Evolutionary conservation across 1,140 invertebrate species (phyloP).

Genomic region (Augochlora pura): DNA sequence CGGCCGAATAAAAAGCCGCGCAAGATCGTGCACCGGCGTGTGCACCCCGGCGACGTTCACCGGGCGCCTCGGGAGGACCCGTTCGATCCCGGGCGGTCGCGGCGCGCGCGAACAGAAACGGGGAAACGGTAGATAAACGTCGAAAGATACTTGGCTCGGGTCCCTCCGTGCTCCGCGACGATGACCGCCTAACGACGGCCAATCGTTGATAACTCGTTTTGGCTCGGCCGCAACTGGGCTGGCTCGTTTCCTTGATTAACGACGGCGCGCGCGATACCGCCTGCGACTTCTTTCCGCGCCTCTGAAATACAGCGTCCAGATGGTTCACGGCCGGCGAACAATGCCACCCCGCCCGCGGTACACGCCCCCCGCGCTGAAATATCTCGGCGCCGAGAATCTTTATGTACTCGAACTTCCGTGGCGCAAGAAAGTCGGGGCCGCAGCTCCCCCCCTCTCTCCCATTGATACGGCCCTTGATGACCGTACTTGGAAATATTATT

Average conservation of each 20-base stretch:
- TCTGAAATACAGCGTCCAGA: neutral
- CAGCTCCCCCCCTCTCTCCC: too few relatives aligned
- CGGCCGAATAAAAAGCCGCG: slow-evolving; percentile 43
- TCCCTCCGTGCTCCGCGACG: slow-evolving; percentile 45
- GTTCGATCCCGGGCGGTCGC: too few relatives aligned
- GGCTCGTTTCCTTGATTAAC: slow-evolving; percentile 35
- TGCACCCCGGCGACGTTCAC: neutral
- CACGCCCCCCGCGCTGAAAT: neutral
- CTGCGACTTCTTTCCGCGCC: neutral
- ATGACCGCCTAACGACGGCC: slow-evolving; percentile 71
- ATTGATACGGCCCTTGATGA: too few relatives aligned
- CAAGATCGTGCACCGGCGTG: slow-evolving; percentile 9
- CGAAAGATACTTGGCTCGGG: slow-evolving; percentile 19
- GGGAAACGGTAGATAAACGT: slow-evolving; percentile 16
- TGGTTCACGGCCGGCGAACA: neutral
- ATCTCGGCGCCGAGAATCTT: neutral
- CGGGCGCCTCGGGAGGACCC: too few relatives aligned
- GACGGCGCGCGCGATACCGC: slow-evolving; percentile 12
- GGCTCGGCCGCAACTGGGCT: slow-evolving; percentile 26
- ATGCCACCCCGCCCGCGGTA: neutral
- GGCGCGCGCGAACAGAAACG: too few relatives aligned
- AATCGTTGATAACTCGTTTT: slow-evolving; percentile 70
- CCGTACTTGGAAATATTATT: too few relatives aligned
- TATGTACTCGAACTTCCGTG: too few relatives aligned
- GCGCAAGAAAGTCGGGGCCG: too few relatives aligned